Evolutionary conservation across 2,113 vertebrate genomes (phyloP).

Genomic region (Vireo altiloquus): DNA sequence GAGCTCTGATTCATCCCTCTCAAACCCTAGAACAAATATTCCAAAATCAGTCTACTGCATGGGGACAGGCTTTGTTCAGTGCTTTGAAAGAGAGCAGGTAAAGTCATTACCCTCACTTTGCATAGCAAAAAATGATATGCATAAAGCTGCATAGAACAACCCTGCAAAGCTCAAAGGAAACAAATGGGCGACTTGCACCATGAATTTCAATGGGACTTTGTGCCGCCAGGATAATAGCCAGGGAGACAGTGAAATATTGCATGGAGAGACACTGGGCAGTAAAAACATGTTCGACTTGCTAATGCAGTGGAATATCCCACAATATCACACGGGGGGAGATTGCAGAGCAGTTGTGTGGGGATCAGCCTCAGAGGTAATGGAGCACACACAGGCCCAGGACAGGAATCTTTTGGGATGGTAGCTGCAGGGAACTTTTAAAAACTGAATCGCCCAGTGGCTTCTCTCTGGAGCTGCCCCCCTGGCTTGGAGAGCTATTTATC

Average conservation of each 20-base stretch:
- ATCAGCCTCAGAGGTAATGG: not conserved
- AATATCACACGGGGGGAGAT: not conserved
- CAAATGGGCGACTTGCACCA: conserved; percentile 55
- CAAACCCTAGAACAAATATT: conserved; percentile 58
- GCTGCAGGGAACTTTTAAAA: not conserved
- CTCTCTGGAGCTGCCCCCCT: not conserved
- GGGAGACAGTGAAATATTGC: conserved; percentile 52
- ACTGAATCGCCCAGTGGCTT: not conserved
- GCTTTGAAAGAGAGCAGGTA: conserved; percentile 57
- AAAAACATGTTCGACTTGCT: conserved; percentile 31
- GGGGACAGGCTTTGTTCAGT: conserved; percentile 54
- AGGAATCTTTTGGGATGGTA: not conserved
- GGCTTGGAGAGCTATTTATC: not conserved
- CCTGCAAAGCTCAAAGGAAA: conserved; percentile 63
- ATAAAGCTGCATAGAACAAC: conserved; percentile 49
- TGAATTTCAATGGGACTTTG: conserved; percentile 62
- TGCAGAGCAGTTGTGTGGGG: not conserved
- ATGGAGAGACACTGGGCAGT: conserved; percentile 38
- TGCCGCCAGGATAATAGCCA: conserved; percentile 63
- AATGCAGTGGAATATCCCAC: not conserved
- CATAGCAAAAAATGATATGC: conserved; percentile 58
- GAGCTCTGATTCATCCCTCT: conserved; percentile 58
- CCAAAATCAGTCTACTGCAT: conserved; percentile 31
- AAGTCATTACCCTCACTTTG: conserved; percentile 67
- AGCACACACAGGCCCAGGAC: accelerated